Conservation (phyloP, 2,797 vertebrate genomes). For the Adrianichthys oophorus region DNA sequence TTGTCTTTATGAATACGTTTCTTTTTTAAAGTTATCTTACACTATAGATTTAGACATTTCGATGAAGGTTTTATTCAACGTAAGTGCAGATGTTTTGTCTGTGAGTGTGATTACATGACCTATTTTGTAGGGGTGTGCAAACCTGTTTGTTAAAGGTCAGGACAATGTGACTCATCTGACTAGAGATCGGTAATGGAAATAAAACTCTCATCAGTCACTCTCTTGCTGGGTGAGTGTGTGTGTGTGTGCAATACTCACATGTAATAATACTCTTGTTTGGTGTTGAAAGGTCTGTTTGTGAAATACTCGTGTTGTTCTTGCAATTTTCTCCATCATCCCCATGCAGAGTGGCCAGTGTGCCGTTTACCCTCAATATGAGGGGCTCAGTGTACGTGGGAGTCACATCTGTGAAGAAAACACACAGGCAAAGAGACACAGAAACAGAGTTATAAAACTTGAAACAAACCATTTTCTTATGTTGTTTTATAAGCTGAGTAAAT, state of each 20-base stretch:
- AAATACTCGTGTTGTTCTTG: slow-evolving; percentile 61
- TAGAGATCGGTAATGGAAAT: slow-evolving; percentile 69
- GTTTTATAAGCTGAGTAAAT: slow-evolving; percentile 1
- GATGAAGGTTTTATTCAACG: slow-evolving; percentile 17
- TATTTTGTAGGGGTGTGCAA: slow-evolving; percentile 60
- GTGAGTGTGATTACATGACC: slow-evolving; percentile 56
- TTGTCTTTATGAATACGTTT: no score
- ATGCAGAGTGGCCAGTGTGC: slow-evolving; percentile 51
- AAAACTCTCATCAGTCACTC: slow-evolving; percentile 37
- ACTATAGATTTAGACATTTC: no score
- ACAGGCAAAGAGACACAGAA: slow-evolving; percentile 8
- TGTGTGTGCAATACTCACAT: slow-evolving; percentile 61
- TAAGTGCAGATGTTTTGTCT: slow-evolving; percentile 46
- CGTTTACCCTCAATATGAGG: slow-evolving; percentile 71
- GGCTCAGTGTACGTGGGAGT: slow-evolving; percentile 68
- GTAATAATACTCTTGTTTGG: slow-evolving; percentile 63
- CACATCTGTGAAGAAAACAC: slow-evolving; percentile 58
- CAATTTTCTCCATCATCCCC: slow-evolving; percentile 51
- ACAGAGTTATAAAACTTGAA: slow-evolving; percentile 5
- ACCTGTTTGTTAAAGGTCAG: slow-evolving; percentile 65
- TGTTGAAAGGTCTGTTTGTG: slow-evolving; percentile 49
- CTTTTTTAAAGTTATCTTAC: no score
- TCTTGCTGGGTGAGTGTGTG: slow-evolving; percentile 12
- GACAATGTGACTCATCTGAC: slow-evolving; percentile 66
- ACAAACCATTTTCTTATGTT: slow-evolving; percentile 4